Evolutionary conservation across 2,888 invertebrate genomes (phyloP).

Genomic region (Asteroscopus sphinx): DNA sequence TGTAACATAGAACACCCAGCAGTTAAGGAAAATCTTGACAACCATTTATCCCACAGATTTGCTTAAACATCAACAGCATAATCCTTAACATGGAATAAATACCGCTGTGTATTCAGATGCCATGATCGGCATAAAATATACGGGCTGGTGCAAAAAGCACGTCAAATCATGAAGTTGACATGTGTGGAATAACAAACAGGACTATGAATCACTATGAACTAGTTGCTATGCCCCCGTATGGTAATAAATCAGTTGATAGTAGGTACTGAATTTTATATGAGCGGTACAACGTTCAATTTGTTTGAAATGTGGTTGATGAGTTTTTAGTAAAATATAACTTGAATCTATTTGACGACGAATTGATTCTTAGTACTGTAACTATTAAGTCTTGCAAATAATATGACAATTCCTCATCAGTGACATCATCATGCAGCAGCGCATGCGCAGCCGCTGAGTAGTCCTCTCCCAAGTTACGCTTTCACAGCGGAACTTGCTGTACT

Average conservation of each 20-base stretch:
- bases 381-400: too few species aligned
- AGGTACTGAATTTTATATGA: conserved; percentile 45
- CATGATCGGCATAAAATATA: conserved; percentile 54
- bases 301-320: conserved; percentile 15
- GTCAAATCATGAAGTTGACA: conserved; percentile 63
- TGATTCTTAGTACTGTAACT: too few species aligned
- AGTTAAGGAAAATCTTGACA: too few species aligned
- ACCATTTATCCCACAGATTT: conserved; percentile 16
- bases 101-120: conserved; percentile 58
- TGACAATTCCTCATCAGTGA: too few species aligned
- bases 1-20: too few species aligned
- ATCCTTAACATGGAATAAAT: conserved; percentile 34
- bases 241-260: conserved; percentile 52
- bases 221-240: conserved; percentile 61
- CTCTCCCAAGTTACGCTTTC: too few species aligned
- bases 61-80: conserved; percentile 24
- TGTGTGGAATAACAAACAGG: conserved; percentile 62
- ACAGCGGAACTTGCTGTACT: too few species aligned
- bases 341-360: too few species aligned
- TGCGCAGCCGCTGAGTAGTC: too few species aligned
- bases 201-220: conserved; percentile 59
- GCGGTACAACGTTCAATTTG: conserved; percentile 19
- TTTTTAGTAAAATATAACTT: conserved; percentile 14
- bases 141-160: conserved; percentile 65
- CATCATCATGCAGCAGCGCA: too few species aligned